Evolutionary conservation across 64 coral and sea anemone genomes (phyloP), one percentile per base, ranked within the genome.

Genomic region (Porites lutea): DNA sequence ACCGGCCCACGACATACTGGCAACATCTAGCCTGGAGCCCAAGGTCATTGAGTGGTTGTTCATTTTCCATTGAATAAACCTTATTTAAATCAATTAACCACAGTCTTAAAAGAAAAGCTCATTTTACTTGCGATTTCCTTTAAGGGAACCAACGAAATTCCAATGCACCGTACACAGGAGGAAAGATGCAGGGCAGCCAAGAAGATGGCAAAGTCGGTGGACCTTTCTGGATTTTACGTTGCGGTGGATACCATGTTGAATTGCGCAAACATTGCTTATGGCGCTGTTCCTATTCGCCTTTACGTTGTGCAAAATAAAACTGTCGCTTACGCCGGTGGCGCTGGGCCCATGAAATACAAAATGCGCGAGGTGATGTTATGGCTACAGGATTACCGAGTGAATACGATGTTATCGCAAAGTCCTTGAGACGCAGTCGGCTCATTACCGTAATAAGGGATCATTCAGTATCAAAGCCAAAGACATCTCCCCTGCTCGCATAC

Each of bases 201-300:
- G 71, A 69, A 73, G 43, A 61, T 91, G 50, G 23, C 72, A 13
- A 91, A 67, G 77, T 84, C 81, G 8, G 45, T 84, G 9, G 79
- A 88, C 43, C 75, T 79, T 66, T 80, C 61, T 3, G 43, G 58
- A 47, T 94, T 63, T 48, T 52, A 14, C 10, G 59, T 97, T 3
- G 78, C 74, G 3, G 92, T 97, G 23, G 95, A 97, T 59, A 82
- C 88, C 2, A 97, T 97, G 95, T 53, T 91, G 49, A 93, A 97
- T 53, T 76, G 66, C 2, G 92, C 88, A 15, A 97, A 97, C 64
- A 91, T 97, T 37, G 88, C 95, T 18, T 97, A 91, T 77, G 95
- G 95, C 23, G 92, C 95, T 7, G 78, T 90, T 12, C 95, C 95
- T n/a, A 92, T 93, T 66, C 74, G 95, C 6, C 72, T 97, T 21